Conservation (phyloP, 2,888 invertebrate genomes). For the Tiliacea citrago region DNA sequence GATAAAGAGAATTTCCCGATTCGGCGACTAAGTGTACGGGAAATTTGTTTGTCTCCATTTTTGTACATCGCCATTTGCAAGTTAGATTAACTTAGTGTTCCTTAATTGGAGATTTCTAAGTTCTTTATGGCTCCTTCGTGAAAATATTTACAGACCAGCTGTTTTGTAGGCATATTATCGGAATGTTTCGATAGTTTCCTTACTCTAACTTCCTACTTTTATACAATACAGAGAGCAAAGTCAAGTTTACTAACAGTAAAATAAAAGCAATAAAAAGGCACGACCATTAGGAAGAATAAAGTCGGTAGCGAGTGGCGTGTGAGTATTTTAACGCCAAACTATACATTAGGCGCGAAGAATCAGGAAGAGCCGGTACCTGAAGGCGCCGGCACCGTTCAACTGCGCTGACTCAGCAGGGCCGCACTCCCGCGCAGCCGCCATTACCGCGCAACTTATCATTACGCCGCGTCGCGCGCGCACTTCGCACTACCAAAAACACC, state of each 20-base stretch:
- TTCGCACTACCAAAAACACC: slow-evolving; percentile 85
- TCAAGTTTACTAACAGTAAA: slow-evolving; percentile 16
- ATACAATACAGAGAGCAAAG: slow-evolving; percentile 2
- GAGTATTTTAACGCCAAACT: slow-evolving; percentile 65
- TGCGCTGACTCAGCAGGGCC: slow-evolving; percentile 86
- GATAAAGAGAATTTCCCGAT: slow-evolving; percentile 72
- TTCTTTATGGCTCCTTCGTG: slow-evolving; percentile 10
- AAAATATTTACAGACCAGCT: slow-evolving; percentile 10
- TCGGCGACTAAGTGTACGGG: slow-evolving; percentile 70
- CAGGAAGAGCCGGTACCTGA: slow-evolving; percentile 73
- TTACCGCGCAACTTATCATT: slow-evolving; percentile 84
- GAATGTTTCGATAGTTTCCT: not conserved
- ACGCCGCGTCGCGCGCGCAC: slow-evolving; percentile 84
- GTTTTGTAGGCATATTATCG: not conserved
- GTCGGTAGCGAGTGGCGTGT: slow-evolving; percentile 50
- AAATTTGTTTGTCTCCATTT: slow-evolving; percentile 76
- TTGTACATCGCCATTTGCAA: slow-evolving; percentile 69
- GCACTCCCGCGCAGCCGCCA: slow-evolving; percentile 80
- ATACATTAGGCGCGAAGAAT: slow-evolving; percentile 62
- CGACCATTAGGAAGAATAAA: slow-evolving; percentile 52
- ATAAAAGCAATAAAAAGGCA: slow-evolving; percentile 42
- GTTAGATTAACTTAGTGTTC: slow-evolving; percentile 63
- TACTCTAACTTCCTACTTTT: not conserved
- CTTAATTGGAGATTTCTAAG: slow-evolving; percentile 46
- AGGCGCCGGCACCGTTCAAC: slow-evolving; percentile 85